phyloP scores from a whole-genome alignment of 2,888 invertebrate genomes.

The Synanthedon formicaeformis region DNA sequence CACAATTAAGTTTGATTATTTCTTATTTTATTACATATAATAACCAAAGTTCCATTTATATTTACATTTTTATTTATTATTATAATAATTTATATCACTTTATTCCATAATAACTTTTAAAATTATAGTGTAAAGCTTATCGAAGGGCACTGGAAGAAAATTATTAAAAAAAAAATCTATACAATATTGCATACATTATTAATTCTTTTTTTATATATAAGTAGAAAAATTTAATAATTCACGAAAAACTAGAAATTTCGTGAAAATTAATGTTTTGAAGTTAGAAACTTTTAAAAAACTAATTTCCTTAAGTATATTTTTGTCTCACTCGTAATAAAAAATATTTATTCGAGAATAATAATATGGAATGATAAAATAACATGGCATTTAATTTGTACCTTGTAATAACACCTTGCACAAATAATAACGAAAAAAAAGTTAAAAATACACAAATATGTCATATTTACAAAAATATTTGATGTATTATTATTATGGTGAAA shows the following conservation, averaged over 20 bases:
- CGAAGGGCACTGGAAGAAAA: no score
- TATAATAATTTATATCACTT: neutral
- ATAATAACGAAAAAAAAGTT: no score
- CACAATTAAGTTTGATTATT: neutral
- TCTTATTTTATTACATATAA: neutral
- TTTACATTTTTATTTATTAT: neutral
- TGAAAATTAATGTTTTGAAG: neutral
- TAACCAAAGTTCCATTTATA: neutral
- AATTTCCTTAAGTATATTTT: neutral
- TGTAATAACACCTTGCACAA: conserved; percentile 2
- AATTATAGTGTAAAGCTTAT: neutral
- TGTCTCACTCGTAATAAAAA: conserved; percentile 3
- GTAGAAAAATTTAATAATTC: no score
- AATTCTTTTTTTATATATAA: no score
- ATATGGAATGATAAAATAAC: conserved; percentile 12
- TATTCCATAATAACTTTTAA: neutral
- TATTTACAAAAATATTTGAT: no score
- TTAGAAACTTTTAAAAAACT: neutral
- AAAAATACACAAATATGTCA: no score
- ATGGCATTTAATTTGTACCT: conserved; percentile 23
- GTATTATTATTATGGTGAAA: no score
- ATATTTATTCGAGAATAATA: conserved; percentile 6
- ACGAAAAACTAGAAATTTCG: neutral
- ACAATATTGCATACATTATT: no score
- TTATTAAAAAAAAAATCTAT: no score